Conservation (phyloP, 2,888 invertebrate species). For the Gibbula magus region DNA sequence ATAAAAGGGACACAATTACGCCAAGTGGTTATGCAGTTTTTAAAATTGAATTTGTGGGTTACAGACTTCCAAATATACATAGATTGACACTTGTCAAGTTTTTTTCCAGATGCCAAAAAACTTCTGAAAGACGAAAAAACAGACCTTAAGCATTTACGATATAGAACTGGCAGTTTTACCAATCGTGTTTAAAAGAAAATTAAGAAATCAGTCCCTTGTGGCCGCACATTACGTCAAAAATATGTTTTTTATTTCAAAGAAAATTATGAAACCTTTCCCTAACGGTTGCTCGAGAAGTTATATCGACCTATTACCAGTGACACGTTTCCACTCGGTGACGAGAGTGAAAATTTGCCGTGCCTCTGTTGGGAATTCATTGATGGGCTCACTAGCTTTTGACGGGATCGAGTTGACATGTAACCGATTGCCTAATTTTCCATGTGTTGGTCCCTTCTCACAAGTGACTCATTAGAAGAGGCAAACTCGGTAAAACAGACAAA, state of each 20-base stretch:
- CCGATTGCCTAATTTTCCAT: constrained; percentile 25
- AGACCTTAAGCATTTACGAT: no score
- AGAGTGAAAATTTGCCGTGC: constrained; percentile 13
- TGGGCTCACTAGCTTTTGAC: not conserved
- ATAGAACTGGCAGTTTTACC: no score
- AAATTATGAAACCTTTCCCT: constrained; percentile 6
- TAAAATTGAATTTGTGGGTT: no score
- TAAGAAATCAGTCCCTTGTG: not conserved
- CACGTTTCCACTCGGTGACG: constrained; percentile 4
- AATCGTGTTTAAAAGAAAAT: no score
- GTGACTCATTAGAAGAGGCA: constrained; percentile 1
- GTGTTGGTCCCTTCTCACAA: constrained; percentile 5
- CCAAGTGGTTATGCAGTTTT: no score
- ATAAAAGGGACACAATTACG: no score
- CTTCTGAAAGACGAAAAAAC: no score
- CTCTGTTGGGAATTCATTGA: not conserved
- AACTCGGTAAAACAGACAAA: not conserved
- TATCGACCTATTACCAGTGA: not conserved
- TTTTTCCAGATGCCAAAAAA: no score
- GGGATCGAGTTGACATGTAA: not conserved
- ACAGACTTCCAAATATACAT: no score
- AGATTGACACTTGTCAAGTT: no score
- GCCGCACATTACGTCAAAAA: not conserved
- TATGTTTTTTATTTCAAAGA: constrained; percentile 4
- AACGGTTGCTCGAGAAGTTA: not conserved